Base-by-base conservation (phyloP, 2,113 vertebrate species). In the Amia ocellicauda region DNA sequence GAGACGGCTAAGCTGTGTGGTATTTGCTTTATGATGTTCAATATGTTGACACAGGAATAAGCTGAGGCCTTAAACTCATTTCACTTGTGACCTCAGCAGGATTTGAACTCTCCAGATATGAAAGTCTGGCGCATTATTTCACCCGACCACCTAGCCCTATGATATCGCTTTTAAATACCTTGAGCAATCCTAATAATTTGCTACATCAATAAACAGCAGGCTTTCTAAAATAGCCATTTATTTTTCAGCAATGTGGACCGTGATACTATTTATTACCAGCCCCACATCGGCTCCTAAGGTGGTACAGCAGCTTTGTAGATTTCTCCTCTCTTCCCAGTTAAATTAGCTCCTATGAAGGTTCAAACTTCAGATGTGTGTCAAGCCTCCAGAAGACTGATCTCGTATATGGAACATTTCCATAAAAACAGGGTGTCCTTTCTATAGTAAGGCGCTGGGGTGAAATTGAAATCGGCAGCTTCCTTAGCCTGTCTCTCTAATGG, bases 351-450 rank as follows among this genome's bases (percentile, higher is more conserved):
- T 66, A 55, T 66, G 63, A 51, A 58, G 45, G 54, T 66, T 66
- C 63, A 66, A 66, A 58, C 55, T 36, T 13, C 31, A 57, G 54
- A 49, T 20, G 54, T 24, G 43, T 58, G 54, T 49, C 41, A 43
- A 24, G 8, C 47, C 23, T 53, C 62, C 10, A 42, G 23, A 41
- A 23, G 54, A 57, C n/a, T n/a, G 42, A n/a, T 16, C 19, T 47
- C 58, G 27, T 42, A 31, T 57, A 41, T n/a, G 42, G 41, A 26
- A 49, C 13, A 42, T 57, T 49, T 64, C 54, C 54, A 47, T 60
- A 68, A 70, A 70, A 78, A 42, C 45, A 55, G 60, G 60, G 55
- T 40, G 59, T 51, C 64, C 56, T 64, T 55, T 73, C 71, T 73
- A 71, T 67, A 53, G 70, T 55, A 28, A 58, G 51, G 69, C 65